These are phyloP conservation scores for Zaprionus tsacasi DNA, from an alignment of 1,140 invertebrate genomes.

Conservation along the genomic window DNA sequence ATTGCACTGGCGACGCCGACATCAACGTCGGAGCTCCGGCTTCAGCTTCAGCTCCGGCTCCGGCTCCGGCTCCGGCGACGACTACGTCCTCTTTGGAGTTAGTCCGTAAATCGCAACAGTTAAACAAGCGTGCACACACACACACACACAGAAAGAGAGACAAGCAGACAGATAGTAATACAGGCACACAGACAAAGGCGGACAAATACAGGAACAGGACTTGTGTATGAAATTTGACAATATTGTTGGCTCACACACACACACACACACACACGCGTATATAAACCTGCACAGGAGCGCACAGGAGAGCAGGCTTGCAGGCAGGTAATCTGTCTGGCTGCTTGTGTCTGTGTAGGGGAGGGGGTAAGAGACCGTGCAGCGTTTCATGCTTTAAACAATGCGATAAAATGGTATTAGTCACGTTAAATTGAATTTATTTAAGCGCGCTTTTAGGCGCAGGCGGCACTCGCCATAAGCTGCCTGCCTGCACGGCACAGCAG, in stretches of 20 bases:
- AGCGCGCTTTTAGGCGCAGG: slow-evolving; percentile 78
- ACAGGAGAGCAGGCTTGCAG: slow-evolving; percentile 38
- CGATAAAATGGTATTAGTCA: slow-evolving; percentile 83
- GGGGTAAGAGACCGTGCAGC: slow-evolving; percentile 51
- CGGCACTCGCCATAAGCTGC: slow-evolving; percentile 48
- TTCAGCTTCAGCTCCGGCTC: too few relatives aligned
- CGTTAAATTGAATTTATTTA: slow-evolving; percentile 83
- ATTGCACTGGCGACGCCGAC: slow-evolving; percentile 65
- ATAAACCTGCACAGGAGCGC: slow-evolving; percentile 40
- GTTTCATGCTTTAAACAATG: slow-evolving; percentile 81
- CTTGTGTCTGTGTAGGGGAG: neutral
- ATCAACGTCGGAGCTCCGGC: slow-evolving; percentile 20
- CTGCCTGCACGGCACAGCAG: neutral
- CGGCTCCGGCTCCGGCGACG: neutral
- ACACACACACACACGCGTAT: slow-evolving; percentile 48
- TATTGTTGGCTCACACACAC: slow-evolving; percentile 66
- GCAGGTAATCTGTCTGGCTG: slow-evolving; percentile 34
- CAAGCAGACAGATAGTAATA: slow-evolving; percentile 34
- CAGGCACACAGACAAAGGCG: slow-evolving; percentile 39
- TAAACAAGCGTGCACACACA: slow-evolving; percentile 45
- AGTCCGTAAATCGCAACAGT: slow-evolving; percentile 79
- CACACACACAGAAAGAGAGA: neutral
- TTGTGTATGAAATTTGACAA: slow-evolving; percentile 76
- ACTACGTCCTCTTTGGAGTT: slow-evolving; percentile 46
- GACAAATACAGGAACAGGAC: slow-evolving; percentile 33